A percentile compares a stretch with the other conserved stretches of the same genome.
Conservation (phyloP, 2,888 invertebrate species). For the Noctua janthe region DNA sequence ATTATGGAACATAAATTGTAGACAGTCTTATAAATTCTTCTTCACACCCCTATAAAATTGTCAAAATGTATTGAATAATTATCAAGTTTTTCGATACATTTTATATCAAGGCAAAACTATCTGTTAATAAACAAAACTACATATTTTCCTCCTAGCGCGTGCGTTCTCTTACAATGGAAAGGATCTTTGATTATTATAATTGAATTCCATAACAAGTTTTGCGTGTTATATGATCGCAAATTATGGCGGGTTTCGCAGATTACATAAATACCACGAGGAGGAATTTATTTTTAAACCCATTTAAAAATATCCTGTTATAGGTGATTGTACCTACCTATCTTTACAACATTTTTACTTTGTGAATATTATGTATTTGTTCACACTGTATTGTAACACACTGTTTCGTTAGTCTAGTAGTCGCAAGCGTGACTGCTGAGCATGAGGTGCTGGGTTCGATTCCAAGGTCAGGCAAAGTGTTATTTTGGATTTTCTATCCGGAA, state of each 20-base stretch:
- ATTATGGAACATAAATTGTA: too few relatives aligned
- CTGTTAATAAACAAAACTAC: neutral
- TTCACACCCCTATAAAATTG: too few relatives aligned
- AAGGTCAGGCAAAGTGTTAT: too few relatives aligned
- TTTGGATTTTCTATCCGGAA: too few relatives aligned
- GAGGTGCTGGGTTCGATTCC: too few relatives aligned
- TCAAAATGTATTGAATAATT: too few relatives aligned
- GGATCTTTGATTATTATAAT: neutral
- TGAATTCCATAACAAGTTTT: slow-evolving; percentile 20
- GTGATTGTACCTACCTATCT: slow-evolving; percentile 12
- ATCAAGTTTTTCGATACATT: neutral
- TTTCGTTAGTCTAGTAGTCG: too few relatives aligned
- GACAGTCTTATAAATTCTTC: too few relatives aligned
- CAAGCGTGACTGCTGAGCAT: too few relatives aligned
- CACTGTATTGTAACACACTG: too few relatives aligned
- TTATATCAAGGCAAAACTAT: neutral
- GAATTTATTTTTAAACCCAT: neutral
- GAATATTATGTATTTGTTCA: neutral
- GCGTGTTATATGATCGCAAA: neutral
- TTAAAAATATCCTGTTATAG: slow-evolving; percentile 9
- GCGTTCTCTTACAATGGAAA: neutral
- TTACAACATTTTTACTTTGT: neutral
- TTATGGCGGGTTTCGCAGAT: slow-evolving; percentile 19
- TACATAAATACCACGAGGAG: neutral
- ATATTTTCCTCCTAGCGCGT: neutral